Percentiles rank a stretch among this genome's conserved stretches.
Evolutionary conservation across 1,140 invertebrate genomes (phyloP).

Genomic region (Euwallacea similis): DNA sequence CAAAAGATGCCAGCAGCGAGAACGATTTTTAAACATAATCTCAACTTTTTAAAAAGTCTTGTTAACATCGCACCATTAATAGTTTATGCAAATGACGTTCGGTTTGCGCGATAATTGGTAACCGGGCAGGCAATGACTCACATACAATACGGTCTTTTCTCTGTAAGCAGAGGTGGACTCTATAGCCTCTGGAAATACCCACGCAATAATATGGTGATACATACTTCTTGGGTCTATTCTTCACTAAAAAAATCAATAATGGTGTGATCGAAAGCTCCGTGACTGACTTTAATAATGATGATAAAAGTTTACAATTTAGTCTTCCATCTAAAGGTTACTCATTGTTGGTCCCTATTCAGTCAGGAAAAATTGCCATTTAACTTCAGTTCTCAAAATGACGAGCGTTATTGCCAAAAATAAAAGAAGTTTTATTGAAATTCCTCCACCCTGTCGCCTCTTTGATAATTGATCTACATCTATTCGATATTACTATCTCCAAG

Average conservation of each 20-base stretch:
- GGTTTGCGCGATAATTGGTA: slow-evolving; percentile 16
- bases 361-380: too few species aligned
- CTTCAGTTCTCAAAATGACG: too few species aligned
- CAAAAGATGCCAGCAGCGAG: slow-evolving; percentile 18
- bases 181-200: neutral
- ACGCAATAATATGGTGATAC: neutral
- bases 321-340: too few species aligned
- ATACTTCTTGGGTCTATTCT: too few species aligned
- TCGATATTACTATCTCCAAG: too few species aligned
- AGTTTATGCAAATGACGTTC: slow-evolving; percentile 27
- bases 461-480: too few species aligned
- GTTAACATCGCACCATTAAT: slow-evolving; percentile 30
- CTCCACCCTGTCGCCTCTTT: too few species aligned
- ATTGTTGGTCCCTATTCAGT: too few species aligned
- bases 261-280: neutral
- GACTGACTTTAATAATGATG: neutral
- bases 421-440: too few species aligned
- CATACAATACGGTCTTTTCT: neutral
- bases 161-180: neutral
- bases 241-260: too few species aligned
- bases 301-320: too few species aligned
- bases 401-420: too few species aligned
- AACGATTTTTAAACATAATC: slow-evolving; percentile 17
- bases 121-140: slow-evolving; percentile 13
- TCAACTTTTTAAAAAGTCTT: slow-evolving; percentile 24